A percentile compares a stretch with the other conserved stretches of the same genome.
Evolutionary conservation across 2,888 invertebrate species (phyloP).

Genomic region (Nezara viridula): DNA sequence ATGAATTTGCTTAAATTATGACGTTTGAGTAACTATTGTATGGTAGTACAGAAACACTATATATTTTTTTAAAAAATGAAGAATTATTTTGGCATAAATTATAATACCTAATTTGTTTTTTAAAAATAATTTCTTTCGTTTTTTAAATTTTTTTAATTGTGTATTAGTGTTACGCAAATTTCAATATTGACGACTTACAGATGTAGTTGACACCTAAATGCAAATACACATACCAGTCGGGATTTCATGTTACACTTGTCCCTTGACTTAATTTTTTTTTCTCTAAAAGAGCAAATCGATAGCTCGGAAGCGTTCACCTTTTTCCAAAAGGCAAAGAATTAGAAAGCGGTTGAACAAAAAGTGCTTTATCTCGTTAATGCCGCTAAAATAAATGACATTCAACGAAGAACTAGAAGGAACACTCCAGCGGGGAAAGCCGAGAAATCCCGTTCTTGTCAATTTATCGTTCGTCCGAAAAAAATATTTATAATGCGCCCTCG

Average conservation of each 20-base stretch:
- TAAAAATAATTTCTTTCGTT: too few species aligned
- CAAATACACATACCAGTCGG: too few species aligned
- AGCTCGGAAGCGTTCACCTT: neutral
- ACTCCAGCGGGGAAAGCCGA: neutral
- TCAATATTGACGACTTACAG: too few species aligned
- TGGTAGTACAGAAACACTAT: too few species aligned
- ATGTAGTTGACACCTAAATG: too few species aligned
- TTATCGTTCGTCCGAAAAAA: neutral
- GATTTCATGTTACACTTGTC: neutral
- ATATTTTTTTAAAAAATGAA: too few species aligned
- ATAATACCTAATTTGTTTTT: too few species aligned
- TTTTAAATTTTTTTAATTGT: too few species aligned
- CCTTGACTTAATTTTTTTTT: neutral
- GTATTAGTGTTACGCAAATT: too few species aligned
- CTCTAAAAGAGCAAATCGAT: neutral
- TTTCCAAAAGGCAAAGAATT: neutral
- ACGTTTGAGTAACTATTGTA: too few species aligned
- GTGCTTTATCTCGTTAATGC: conserved; percentile 22
- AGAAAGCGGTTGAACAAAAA: conserved; percentile 35
- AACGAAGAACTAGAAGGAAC: neutral
- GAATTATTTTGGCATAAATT: too few species aligned
- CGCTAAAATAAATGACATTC: conserved; percentile 26
- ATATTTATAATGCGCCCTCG: neutral
- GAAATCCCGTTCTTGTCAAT: neutral
- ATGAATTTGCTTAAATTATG: too few species aligned